A percentile compares a stretch with the other conserved stretches of the same genome.
Evolutionary conservation across 2,888 invertebrate genomes (phyloP).

Genomic region (Drosophila vallismaia): DNA sequence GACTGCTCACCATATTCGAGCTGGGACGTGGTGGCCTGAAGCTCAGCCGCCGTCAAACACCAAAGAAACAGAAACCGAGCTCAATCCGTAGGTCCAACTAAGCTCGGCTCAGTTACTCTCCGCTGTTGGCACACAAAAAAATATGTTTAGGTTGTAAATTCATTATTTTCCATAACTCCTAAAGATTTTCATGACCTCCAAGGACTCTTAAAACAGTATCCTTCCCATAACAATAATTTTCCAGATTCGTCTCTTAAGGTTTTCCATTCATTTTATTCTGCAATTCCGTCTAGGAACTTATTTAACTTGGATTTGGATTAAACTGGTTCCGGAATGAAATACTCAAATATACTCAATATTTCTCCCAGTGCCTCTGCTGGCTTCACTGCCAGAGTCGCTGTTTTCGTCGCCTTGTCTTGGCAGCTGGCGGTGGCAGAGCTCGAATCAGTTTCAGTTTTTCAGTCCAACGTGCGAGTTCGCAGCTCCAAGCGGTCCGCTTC

Average conservation of each 20-base stretch:
- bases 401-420: slow-evolving; percentile 65
- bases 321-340: background rate
- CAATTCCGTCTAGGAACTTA: no score
- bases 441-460: slow-evolving; percentile 83
- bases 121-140: slow-evolving; percentile 5
- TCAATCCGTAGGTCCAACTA: slow-evolving; percentile 34
- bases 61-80: slow-evolving; percentile 21
- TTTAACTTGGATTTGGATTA: background rate
- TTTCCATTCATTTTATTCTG: no score
- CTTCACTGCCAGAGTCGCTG: slow-evolving; percentile 28
- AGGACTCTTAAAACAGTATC: no score
- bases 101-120: slow-evolving; percentile 20
- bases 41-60: slow-evolving; percentile 27
- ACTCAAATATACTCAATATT: background rate
- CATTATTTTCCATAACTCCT: no score
- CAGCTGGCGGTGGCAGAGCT: slow-evolving; percentile 74
- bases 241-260: no score
- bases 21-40: slow-evolving; percentile 44
- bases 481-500: slow-evolving; percentile 55
- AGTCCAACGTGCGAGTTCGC: slow-evolving; percentile 83
- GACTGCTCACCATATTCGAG: slow-evolving; percentile 30
- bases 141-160: background rate
- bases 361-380: slow-evolving; percentile 13
- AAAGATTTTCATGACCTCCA: no score
- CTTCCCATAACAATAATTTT: no score